Evolutionary conservation across 2,888 invertebrate species (phyloP).

Genomic region (Chesias legatella): DNA sequence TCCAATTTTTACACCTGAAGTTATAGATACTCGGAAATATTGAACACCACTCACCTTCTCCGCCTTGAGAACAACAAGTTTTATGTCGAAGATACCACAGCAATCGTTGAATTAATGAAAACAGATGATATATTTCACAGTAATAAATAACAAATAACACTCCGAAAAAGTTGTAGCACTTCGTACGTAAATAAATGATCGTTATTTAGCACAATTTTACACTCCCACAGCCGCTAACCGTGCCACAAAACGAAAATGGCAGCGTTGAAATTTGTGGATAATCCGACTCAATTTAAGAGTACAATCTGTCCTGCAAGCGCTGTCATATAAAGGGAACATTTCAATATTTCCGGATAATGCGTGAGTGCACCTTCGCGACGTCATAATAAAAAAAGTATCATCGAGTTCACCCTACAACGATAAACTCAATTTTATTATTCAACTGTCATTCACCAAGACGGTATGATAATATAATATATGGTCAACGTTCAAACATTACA

Average conservation of each 20-base stretch:
- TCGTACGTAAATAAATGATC: conserved; percentile 43
- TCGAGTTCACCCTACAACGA: conserved; percentile 10
- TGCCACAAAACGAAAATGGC: conserved; percentile 81
- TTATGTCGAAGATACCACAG: conserved; percentile 45
- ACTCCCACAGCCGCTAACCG: conserved; percentile 67
- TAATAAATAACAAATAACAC: conserved; percentile 44
- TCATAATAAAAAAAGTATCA: conserved; percentile 9
- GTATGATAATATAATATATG: no score
- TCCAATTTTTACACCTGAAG: conserved; percentile 7
- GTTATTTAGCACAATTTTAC: conserved; percentile 49
- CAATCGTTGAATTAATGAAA: conserved; percentile 28
- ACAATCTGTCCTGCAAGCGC: background rate
- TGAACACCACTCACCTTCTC: conserved; percentile 67
- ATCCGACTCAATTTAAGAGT: conserved; percentile 24
- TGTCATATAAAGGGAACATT: conserved; percentile 13
- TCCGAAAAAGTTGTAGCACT: conserved; percentile 43
- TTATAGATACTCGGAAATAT: conserved; percentile 21
- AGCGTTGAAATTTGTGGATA: conserved; percentile 59
- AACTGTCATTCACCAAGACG: no score
- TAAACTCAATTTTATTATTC: no score
- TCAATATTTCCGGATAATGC: conserved; percentile 31
- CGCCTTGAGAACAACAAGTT: conserved; percentile 66
- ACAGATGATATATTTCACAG: conserved; percentile 39
- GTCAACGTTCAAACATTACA: no score
- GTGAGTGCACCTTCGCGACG: conserved; percentile 11